These are phyloP conservation scores for Ceyx margarethae DNA, from an alignment of 2,113 vertebrate genomes.

Conservation along the genomic window DNA sequence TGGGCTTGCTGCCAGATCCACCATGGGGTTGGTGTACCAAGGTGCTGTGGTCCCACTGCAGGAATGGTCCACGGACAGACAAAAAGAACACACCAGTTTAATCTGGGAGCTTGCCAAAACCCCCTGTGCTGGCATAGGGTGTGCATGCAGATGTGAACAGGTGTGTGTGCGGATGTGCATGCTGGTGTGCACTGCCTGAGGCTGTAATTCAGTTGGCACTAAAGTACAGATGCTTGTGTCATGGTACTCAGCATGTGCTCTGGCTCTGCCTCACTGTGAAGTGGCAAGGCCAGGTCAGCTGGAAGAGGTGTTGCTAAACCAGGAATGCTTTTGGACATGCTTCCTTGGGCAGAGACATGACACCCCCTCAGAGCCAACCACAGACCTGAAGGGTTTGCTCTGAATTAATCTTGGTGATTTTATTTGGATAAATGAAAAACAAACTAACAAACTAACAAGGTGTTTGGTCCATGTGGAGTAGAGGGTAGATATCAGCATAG, in stretches of 20 bases:
- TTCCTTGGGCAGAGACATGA: fast-evolving
- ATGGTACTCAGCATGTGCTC: fast-evolving
- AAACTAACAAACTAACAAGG: neutral
- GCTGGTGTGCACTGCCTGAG: neutral
- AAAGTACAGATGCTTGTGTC: neutral
- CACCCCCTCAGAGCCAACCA: neutral
- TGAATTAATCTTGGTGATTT: neutral
- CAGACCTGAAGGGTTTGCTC: neutral
- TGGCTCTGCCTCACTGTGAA: neutral
- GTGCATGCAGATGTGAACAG: neutral
- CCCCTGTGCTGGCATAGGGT: neutral
- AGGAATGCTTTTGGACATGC: fast-evolving
- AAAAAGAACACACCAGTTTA: neutral
- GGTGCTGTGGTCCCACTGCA: neutral
- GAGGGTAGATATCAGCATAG: neutral
- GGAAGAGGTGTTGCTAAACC: neutral
- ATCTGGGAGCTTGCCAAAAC: neutral
- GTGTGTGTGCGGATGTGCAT: neutral
- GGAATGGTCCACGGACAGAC: neutral
- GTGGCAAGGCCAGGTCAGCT: fast-evolving
- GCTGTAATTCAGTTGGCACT: neutral
- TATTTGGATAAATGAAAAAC: neutral
- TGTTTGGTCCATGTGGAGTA: neutral
- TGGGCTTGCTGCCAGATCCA: too few species aligned
- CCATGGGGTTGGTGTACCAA: neutral